phyloP scores from a whole-genome alignment of 2,888 invertebrate genomes.

The Callosobruchus maculatus region DNA sequence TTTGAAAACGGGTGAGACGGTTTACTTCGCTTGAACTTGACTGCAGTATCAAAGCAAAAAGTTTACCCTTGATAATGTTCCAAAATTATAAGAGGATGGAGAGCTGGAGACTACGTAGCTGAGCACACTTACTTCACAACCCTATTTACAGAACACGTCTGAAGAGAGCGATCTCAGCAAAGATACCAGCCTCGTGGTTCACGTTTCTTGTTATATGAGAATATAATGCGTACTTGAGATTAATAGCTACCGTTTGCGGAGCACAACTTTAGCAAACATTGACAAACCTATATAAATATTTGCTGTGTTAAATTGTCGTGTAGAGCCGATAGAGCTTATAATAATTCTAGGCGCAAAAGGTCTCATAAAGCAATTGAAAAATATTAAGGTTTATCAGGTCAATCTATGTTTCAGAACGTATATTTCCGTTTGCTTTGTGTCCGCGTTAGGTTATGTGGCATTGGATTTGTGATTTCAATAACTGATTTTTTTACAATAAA shows the following conservation, averaged over 20 bases:
- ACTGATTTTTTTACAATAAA: too few species aligned
- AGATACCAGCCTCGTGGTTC: background rate
- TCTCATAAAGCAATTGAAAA: too few species aligned
- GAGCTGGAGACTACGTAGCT: background rate
- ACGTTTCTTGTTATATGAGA: background rate
- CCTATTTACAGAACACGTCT: background rate
- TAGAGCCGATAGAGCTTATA: slow-evolving; percentile 5
- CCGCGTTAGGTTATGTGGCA: too few species aligned
- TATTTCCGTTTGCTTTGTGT: too few species aligned
- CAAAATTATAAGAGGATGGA: background rate
- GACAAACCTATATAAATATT: slow-evolving; percentile 30
- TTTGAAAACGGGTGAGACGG: too few species aligned
- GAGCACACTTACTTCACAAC: background rate
- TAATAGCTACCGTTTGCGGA: slow-evolving; percentile 24
- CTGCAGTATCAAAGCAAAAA: too few species aligned
- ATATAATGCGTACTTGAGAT: slow-evolving; percentile 20
- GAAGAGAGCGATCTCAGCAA: background rate
- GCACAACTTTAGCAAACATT: slow-evolving; percentile 26
- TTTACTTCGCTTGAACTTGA: too few species aligned
- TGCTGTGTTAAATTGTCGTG: slow-evolving; percentile 27
- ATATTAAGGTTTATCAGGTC: too few species aligned
- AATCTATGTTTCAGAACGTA: too few species aligned
- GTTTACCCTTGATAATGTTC: background rate
- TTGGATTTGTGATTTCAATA: too few species aligned
- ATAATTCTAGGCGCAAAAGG: too few species aligned